Base-by-base conservation (phyloP, 2,888 invertebrate species). In the Chironomus tentans region DNA sequence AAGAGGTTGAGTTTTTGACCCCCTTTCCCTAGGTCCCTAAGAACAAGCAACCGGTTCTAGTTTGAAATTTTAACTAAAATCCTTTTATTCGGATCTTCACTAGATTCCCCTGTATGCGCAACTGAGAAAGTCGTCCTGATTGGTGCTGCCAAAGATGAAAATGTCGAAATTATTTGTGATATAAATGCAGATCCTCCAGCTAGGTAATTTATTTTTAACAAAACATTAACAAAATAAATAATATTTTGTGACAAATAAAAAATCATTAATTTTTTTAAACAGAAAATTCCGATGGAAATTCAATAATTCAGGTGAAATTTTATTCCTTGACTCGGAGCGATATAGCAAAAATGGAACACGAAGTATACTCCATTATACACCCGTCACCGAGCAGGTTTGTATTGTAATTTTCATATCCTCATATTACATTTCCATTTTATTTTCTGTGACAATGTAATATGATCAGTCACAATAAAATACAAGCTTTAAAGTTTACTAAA, bases 241-340 rank as follows among this genome's bases (percentile, higher is more conserved):
- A 47, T 13, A 56, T 6, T 56, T 50, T n/a, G 15, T 12, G 15
- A 47, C 18, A 13, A 21, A 7, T 1, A 71, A 62, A 15, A 38
- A 69, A 68, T 24, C 22, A 24, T 62, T 21, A 21, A 47, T 46
- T 15, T 62, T 77, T n/a, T n/a, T n/a, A n/a, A n/a, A 61, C 76
- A 90, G 90, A 78, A 89, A 88, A 81, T 94, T 93, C 86, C 89
- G 91, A 80, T 94, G 94, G 93, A 92, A 93, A 85, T 93, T 94
- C 86, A 93, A 93, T 87, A 92, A 92, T 85, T 92, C 92, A 15
- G 92, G 93, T 1, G 92, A 92, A 84, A 92, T 91, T 76, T 84
- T 91, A 78, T 91, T 92, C 82, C 90, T 92, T 65, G 88, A 89
- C 56, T 87, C 90, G 28, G 90, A 90, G 81, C 84, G 90, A 77